These are phyloP conservation scores for Lindbergichthys nudifrons DNA, from an alignment of 2,797 vertebrate genomes.

Conservation along the genomic window DNA sequence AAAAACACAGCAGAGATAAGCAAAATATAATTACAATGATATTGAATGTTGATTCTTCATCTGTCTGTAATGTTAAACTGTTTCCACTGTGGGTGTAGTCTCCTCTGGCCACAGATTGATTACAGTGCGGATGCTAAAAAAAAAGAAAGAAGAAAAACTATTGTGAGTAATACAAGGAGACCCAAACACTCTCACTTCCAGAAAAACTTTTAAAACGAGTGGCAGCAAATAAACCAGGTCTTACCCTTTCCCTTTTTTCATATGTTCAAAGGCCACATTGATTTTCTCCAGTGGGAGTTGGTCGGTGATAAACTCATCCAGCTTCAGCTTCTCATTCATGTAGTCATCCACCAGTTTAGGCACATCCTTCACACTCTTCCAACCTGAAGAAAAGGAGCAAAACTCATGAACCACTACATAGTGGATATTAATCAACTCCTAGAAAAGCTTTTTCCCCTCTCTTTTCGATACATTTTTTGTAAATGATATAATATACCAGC, in stretches of 20 bases:
- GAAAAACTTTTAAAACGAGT: not conserved
- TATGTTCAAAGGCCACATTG: conserved; percentile 89
- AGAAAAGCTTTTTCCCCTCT: not conserved
- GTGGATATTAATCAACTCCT: not conserved
- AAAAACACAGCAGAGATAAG: not conserved
- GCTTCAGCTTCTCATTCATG: conserved; percentile 91
- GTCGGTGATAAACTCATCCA: conserved; percentile 94
- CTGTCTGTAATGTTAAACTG: no score
- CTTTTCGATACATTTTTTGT: not conserved
- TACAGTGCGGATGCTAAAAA: conserved; percentile 84
- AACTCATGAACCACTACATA: not conserved
- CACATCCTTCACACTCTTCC: conserved; percentile 90
- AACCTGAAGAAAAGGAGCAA: conserved; percentile 80
- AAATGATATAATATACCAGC: no score
- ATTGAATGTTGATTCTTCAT: not conserved
- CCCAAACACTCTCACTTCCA: not conserved
- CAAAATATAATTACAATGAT: not conserved
- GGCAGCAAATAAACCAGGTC: not conserved
- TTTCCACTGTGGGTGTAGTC: not conserved
- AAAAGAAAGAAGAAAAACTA: not conserved
- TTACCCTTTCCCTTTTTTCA: conserved; percentile 90
- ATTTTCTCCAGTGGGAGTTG: conserved; percentile 86
- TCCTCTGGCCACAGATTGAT: conserved; percentile 63
- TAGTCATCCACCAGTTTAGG: conserved; percentile 91
- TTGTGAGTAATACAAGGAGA: not conserved